Evolutionary conservation across 1,140 invertebrate species (phyloP).

Genomic region (Pseudomyrmex concolor): DNA sequence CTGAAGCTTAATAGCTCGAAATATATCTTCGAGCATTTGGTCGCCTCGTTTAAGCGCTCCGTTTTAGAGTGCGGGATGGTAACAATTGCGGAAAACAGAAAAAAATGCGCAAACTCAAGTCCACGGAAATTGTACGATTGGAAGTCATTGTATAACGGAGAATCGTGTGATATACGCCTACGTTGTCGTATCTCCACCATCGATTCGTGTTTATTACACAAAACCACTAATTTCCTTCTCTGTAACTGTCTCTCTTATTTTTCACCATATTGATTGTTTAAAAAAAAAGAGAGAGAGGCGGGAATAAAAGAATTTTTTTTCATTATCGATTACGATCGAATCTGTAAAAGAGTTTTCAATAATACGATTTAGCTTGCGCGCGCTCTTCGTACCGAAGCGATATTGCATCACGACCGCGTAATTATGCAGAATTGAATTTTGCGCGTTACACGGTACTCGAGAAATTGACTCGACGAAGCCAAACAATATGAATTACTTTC

Average conservation of each 20-base stretch:
- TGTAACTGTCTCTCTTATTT: not conserved
- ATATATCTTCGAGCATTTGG: conserved; percentile 49
- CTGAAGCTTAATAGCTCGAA: conserved; percentile 54
- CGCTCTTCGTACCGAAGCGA: not conserved
- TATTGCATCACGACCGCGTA: not conserved
- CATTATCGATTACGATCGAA: not conserved
- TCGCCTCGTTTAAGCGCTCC: conserved; percentile 47
- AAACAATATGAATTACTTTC: conserved; percentile 47
- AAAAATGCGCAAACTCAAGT: conserved; percentile 28
- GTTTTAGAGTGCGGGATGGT: conserved; percentile 2
- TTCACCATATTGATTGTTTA: not conserved
- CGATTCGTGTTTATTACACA: not conserved
- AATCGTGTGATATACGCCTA: conserved; percentile 10
- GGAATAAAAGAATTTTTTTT: not conserved
- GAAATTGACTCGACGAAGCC: conserved; percentile 29
- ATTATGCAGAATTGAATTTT: conserved; percentile 28
- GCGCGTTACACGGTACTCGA: not conserved
- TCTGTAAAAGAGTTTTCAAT: not conserved
- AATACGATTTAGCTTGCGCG: not conserved
- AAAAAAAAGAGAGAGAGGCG: not conserved
- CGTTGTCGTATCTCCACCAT: not conserved
- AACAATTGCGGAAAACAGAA: conserved; percentile 25
- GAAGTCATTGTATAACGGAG: not conserved
- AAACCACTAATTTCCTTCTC: conserved; percentile 11
- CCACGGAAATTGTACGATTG: not conserved